A percentile compares a stretch with the other conserved stretches of the same genome.
These are phyloP conservation scores for Diplodus sargus DNA, from an alignment of 2,797 vertebrate genomes.

Conservation along the genomic window DNA sequence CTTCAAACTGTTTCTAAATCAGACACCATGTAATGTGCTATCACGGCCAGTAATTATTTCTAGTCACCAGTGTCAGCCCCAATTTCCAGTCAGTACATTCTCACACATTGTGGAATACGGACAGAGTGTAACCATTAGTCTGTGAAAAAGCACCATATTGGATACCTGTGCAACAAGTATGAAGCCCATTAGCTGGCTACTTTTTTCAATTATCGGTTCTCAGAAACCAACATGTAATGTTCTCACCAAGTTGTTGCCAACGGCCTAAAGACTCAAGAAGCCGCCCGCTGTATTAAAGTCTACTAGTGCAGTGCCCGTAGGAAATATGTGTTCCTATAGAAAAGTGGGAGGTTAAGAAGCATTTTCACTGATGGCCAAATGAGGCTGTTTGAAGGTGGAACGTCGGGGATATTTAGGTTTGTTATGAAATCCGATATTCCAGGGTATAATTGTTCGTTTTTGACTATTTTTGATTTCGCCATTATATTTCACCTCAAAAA, in stretches of 20 bases:
- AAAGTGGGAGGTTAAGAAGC: too few relatives aligned
- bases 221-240: too few relatives aligned
- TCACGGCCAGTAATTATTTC: background rate
- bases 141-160: constrained; percentile 2
- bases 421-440: too few relatives aligned
- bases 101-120: background rate
- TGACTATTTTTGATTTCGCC: too few relatives aligned
- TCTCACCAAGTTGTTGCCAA: too few relatives aligned
- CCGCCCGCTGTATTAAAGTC: background rate
- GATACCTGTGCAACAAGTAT: background rate
- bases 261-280: background rate
- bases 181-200: background rate
- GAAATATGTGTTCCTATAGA: too few relatives aligned
- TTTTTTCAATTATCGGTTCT: constrained; percentile 12
- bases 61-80: background rate
- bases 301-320: too few relatives aligned
- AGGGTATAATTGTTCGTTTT: too few relatives aligned
- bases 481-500: too few relatives aligned
- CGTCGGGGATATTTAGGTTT: too few relatives aligned
- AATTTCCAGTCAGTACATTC: background rate
- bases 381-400: too few relatives aligned
- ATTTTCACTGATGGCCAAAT: too few relatives aligned
- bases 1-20: background rate
- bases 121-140: background rate
- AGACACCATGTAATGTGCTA: background rate